Conservation (phyloP, 2,113 vertebrate genomes). For the Malurus alboscapulatus region DNA sequence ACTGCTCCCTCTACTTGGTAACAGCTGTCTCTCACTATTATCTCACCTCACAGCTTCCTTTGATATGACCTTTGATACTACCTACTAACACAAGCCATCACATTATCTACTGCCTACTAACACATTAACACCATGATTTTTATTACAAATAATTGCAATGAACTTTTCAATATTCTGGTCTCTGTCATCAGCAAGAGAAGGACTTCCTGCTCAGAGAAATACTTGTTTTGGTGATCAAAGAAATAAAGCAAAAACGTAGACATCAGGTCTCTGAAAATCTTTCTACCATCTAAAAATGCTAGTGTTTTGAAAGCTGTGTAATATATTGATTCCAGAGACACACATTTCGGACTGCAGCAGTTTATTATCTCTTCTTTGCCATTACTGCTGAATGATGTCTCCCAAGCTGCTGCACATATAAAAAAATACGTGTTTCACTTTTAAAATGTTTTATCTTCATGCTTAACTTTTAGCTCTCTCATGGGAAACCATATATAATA, state of each 20-base stretch:
- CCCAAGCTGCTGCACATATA: neutral
- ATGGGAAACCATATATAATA: neutral
- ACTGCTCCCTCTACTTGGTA: neutral
- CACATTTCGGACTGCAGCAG: neutral
- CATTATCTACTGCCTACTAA: neutral
- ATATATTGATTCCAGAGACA: slow-evolving; percentile 5
- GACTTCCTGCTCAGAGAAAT: neutral
- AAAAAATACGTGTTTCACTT: neutral
- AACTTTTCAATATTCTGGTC: neutral
- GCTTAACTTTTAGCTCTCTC: slow-evolving; percentile 2
- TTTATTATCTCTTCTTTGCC: neutral
- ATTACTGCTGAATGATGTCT: neutral
- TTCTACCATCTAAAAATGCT: neutral
- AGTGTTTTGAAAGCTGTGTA: neutral
- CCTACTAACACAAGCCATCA: neutral
- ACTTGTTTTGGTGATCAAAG: neutral
- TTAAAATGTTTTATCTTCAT: neutral
- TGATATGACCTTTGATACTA: neutral
- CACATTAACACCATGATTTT: neutral
- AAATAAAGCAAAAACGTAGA: neutral
- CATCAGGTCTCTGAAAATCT: neutral
- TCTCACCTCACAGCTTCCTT: neutral
- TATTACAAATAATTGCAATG: neutral
- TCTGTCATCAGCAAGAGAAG: neutral
- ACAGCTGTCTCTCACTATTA: neutral